Base-by-base conservation (phyloP, 2,113 vertebrate genomes). In the Esox niger region DNA sequence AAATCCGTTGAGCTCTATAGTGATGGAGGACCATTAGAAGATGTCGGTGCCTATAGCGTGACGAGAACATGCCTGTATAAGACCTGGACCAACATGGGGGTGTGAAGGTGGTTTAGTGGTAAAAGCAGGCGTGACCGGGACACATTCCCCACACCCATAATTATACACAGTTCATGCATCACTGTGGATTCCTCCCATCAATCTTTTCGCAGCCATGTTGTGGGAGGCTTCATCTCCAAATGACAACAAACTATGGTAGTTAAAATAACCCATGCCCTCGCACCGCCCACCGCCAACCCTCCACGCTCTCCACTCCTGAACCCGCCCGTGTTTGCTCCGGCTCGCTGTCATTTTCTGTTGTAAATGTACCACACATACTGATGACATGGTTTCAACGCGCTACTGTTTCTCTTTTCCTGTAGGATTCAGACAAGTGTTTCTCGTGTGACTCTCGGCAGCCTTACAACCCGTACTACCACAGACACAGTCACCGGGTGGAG, bases 351-450 rank as follows among this genome's bases (percentile, higher is more conserved):
- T 27, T 61, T 21, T 38, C 15, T 21, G 32, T 38, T 25, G 10
- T n/a, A 43, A 43, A 43, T 38, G 35, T 38, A 38, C 15, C 35
- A 38, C 35, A 38, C 35, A 38, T 13, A 38, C 1, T 8, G 35
- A 13, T 38, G 9, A 38, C 13, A 2, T 38, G 35, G 35, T 13
- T 2, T 38, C 9, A 38, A 38, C 35, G 13, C 13, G 13, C 38
- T 17, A 2, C 38, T 43, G 38, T 1, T 17, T 43, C 15, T 43
- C 11, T 43, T 15, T 46, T 11, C 4, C 4, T 6, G 21, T 77
- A 95, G 94, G 92, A 94, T 59, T 88, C 88, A 0, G 86, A 97
- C 73, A 95, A 97, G 66, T 97, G 95, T 81, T 96, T 92, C 35
- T 83, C 76, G 21, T 95, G 93, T 6, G 88, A 95, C 78, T 96